Base-by-base conservation (phyloP, 2,113 vertebrate species). In the Danionella cerebrum region DNA sequence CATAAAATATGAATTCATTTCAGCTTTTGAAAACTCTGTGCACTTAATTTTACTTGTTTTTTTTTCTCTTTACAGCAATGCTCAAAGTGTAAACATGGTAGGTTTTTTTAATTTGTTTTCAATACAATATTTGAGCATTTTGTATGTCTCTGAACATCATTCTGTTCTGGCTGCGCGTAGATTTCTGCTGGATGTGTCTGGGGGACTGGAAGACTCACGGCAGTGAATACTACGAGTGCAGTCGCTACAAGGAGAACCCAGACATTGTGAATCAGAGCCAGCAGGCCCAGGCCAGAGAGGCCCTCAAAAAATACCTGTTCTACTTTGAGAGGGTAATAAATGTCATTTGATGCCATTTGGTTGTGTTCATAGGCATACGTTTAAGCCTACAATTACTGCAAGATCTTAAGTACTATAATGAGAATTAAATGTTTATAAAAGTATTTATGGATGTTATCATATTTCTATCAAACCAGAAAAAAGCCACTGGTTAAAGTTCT, bases 211-310 rank as follows among this genome's bases (percentile, higher is more conserved):
- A 98, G 89, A 98, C 94, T 66, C 96, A 99, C 0, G 96, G 96
- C 86, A 99, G 96, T 62, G 96, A 99, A 85, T 99, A 99, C 84
- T 98, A 98, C 4, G 96, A 99, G 83, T 99, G 96, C 87, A 99
- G 96, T 82, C 94, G 95, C 79, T 99, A 98, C 89, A 99, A 99
- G 88, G 96, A 99, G 86, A 99, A 98, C 82, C 96, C 96, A 21
- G 96, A 99, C 86, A 99, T 99, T 78, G 96, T 98, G 84, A 99
- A 99, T 89, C 96, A 99, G 90, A 99, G 96, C 86, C 96, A 99
- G 86, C 96, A 98, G 88, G 96, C 96, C 76, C 96, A 99, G 85
- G 96, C 94, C 85, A 90, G 96, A 76, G 96, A 99, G 84, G 96
- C 96, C 69, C 94, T 99, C 77, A 99, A 99, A 88, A 99, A 99